These are phyloP conservation scores for Dichetophora obliterata DNA, from an alignment of 2,888 invertebrate genomes.

Conservation along the genomic window DNA sequence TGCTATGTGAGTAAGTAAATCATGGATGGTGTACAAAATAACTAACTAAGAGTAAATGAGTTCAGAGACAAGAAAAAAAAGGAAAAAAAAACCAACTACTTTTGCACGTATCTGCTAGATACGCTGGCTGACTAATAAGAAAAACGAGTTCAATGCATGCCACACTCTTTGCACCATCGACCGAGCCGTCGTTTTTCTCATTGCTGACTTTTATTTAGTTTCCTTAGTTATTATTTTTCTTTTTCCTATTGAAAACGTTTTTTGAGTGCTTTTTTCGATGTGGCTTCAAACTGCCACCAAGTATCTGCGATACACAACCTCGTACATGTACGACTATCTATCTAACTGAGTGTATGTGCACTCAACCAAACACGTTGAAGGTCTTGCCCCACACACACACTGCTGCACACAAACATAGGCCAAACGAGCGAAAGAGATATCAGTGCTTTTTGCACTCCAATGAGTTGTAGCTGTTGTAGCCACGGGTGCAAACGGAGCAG, in stretches of 20 bases:
- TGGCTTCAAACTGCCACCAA: neutral
- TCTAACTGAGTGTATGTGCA: conserved; percentile 33
- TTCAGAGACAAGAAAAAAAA: conserved; percentile 36
- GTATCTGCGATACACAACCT: too few relatives aligned
- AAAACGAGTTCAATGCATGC: conserved; percentile 49
- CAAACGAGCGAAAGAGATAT: conserved; percentile 38
- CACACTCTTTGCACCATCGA: conserved; percentile 46
- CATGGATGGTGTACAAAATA: too few relatives aligned
- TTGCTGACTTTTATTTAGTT: neutral
- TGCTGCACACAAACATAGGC: conserved; percentile 4
- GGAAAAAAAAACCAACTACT: conserved; percentile 44
- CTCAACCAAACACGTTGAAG: conserved; percentile 65
- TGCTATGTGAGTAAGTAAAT: too few relatives aligned
- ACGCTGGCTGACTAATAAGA: conserved; percentile 58
- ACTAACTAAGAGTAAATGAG: conserved; percentile 36
- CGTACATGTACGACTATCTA: too few relatives aligned
- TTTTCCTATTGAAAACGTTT: neutral
- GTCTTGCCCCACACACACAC: conserved; percentile 62
- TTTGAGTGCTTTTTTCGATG: conserved; percentile 7
- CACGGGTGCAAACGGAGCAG: conserved; percentile 50
- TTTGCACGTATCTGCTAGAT: conserved; percentile 55
- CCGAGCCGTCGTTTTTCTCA: conserved; percentile 15
- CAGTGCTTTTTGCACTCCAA: conserved; percentile 52
- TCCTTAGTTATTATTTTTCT: neutral
- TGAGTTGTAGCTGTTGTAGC: conserved; percentile 12